Percentiles rank a stretch among this genome's conserved stretches.
Evolutionary conservation across 1,140 invertebrate genomes (phyloP).

Genomic region (Dolichoris vasculosae): DNA sequence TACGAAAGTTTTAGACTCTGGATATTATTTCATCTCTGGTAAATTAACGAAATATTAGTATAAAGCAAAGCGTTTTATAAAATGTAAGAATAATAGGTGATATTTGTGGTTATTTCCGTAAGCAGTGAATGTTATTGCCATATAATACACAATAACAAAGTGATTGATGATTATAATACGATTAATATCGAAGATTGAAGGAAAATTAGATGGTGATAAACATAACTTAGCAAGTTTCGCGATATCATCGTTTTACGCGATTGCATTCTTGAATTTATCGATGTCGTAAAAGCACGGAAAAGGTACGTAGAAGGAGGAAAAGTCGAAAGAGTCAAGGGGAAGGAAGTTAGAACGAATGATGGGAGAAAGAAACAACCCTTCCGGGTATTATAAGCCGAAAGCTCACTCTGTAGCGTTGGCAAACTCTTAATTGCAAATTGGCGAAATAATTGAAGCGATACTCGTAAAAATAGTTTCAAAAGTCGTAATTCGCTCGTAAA

Average conservation of each 20-base stretch:
- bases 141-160: not conserved
- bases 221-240: slow-evolving; percentile 50
- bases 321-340: slow-evolving; percentile 55
- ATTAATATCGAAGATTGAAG: slow-evolving; percentile 43
- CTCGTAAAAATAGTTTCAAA: slow-evolving; percentile 72
- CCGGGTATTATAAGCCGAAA: slow-evolving; percentile 49
- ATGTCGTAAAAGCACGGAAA: slow-evolving; percentile 54
- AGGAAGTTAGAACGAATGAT: slow-evolving; percentile 45
- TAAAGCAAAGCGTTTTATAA: no score
- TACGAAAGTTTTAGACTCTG: no score
- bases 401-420: slow-evolving; percentile 48
- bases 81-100: no score
- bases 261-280: slow-evolving; percentile 57
- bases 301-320: slow-evolving; percentile 17
- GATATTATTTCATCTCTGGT: no score
- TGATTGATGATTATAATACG: slow-evolving; percentile 9
- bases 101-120: not conserved
- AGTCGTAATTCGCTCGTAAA: slow-evolving; percentile 71
- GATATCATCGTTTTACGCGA: slow-evolving; percentile 44
- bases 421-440: slow-evolving; percentile 72
- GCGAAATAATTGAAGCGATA: slow-evolving; percentile 71
- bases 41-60: no score
- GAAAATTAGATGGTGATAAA: slow-evolving; percentile 45
- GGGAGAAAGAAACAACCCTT: slow-evolving; percentile 52
- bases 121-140: not conserved